Base-by-base conservation (phyloP, 2,113 vertebrate species). In the Carassius carassius region DNA sequence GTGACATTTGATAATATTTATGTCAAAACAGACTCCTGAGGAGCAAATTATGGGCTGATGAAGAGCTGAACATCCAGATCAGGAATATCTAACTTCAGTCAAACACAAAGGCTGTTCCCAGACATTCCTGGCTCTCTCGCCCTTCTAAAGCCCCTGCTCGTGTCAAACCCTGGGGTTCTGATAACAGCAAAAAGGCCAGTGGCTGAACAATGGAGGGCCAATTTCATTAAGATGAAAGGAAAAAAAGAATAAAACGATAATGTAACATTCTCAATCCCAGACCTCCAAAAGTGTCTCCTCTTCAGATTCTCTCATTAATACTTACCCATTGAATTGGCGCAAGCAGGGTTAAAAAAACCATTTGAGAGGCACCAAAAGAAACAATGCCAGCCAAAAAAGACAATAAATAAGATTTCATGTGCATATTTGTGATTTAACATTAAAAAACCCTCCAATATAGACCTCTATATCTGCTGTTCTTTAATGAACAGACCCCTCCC, bases 361-460 rank as follows among this genome's bases (percentile, higher is more conserved):
- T 95, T 95, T 94, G 94, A 92, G 91, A 92, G 91, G 90, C 94
- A 92, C 91, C 87, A 73, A 90, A 86, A 92, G 94, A 95, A 95
- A 95, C 94, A 95, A 95, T 94, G 92, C 90, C 70, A 85, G 89
- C 90, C 91, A 41, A 91, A 72, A 94, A 94, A 95, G 94, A 95
- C 94, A 95, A 95, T 94, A 92, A 90, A 91, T 85, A 89, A 89
- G 91, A 90, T 94, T 92, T 92, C 92, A 90, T 92, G 90, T 93
- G 91, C 91, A 84, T 93, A 95, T 95, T 95, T 95, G 94, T 95
- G 95, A 95, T 95, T 95, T 95, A 94, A 95, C 95, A 95, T 95
- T 93, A 95, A 95, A 95, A 95, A 94, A 92, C 93, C 91, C 92
- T 94, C 93, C 93, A 90, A 90, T 91, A 90, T 93, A 94, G 93